Evolutionary conservation across 2,888 invertebrate species (phyloP), one percentile per base, ranked within the genome.

Genomic region (Anodontia alba): DNA sequence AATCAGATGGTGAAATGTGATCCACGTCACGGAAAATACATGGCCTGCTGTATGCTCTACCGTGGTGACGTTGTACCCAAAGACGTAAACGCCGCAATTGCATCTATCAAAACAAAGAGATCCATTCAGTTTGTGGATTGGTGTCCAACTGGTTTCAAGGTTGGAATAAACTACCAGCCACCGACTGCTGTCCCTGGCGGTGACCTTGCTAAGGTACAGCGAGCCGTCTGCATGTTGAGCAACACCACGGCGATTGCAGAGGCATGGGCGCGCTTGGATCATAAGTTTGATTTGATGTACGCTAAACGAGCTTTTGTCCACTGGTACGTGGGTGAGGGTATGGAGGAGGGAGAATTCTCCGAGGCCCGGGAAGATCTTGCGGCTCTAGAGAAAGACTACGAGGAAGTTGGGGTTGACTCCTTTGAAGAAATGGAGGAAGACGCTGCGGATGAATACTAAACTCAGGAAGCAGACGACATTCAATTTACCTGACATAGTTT

Each of bases 91-190:
- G 85, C 87, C 23, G 88, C 88, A 71, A 88, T 88, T 79, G 88
- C 88, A 17, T 69, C 78, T 20, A 77, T 79, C 73, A 76, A 78
- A 49, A 74, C 78, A 17, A 74, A 79, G 80, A 46, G 91, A 72
- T 90, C 89, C 70, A 92, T 92, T 85, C 92, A 92, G 84, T 92
- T 92, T 72, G 92, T 92, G 26, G 91, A 92, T 80, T 93, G 92
- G 92, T 92, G 91, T 84, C 92, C 91, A 54, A 92, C 92, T 70
- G 92, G 92, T 38, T 92, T 93, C 87, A 92, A 94, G 93, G 96
- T 96, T 73, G 97, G 97, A 85, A 97, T 97, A 96, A 98, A 98
- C 96, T 98, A 98, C 96, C 98, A 95, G 89, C 93, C 93, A 73
- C 97, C 98, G 0, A 96, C 96, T 0, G 96, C 96, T 33, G 95